These are phyloP conservation scores for Delphinapterus leucas DNA, from an alignment of 2,113 vertebrate genomes.

Conservation along the genomic window DNA sequence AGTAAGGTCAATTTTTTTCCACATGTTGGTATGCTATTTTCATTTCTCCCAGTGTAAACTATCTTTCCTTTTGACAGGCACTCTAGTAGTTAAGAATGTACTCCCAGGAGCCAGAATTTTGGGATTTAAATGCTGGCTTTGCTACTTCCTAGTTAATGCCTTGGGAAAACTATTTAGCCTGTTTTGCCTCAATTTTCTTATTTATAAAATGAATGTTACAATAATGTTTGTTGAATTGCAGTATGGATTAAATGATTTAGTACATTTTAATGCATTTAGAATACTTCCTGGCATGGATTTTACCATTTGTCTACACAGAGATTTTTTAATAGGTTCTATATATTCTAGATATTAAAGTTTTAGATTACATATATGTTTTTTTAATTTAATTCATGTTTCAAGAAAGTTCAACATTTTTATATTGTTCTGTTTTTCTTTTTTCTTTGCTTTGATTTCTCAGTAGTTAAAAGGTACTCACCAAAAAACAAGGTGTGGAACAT, in stretches of 20 bases:
- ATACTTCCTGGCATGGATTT: background rate
- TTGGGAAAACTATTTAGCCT: background rate
- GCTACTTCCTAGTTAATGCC: background rate
- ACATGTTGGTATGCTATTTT: slow-evolving; percentile 8
- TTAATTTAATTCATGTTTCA: background rate
- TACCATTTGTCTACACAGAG: background rate
- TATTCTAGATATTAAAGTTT: background rate
- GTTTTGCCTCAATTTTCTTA: background rate
- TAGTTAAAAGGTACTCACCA: background rate
- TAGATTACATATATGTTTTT: background rate
- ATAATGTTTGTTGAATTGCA: background rate
- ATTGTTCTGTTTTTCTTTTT: slow-evolving; percentile 16
- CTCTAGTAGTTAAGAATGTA: background rate
- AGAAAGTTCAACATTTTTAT: background rate
- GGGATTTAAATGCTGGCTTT: background rate
- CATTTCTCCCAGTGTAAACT: slow-evolving; percentile 15
- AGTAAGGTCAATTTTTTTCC: background rate
- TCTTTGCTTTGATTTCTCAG: slow-evolving; percentile 6
- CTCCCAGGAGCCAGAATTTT: background rate
- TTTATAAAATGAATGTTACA: background rate
- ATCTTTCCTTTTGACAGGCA: background rate
- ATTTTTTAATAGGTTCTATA: background rate
- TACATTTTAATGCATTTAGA: background rate
- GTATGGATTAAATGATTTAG: background rate
- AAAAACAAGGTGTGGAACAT: background rate